phyloP scores from a whole-genome alignment of 2,888 invertebrate genomes.

The Drosophila rubida region DNA sequence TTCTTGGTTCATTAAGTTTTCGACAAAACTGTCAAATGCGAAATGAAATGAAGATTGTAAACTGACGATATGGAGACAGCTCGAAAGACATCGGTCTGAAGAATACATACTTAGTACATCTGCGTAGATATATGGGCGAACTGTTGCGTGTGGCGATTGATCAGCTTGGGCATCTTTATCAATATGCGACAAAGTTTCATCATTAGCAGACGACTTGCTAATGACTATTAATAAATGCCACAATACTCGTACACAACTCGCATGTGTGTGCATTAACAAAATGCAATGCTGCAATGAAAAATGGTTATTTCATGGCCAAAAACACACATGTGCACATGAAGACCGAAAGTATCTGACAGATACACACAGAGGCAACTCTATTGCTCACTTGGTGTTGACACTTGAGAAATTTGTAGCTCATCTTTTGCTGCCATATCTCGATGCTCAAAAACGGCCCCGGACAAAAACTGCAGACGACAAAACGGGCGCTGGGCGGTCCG shows the following conservation, averaged over 20 bases:
- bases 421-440: constrained; percentile 76
- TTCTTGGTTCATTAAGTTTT: constrained; percentile 67
- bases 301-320: constrained; percentile 72
- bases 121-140: constrained; percentile 51
- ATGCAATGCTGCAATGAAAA: constrained; percentile 69
- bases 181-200: constrained; percentile 42
- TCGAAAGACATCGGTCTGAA: constrained; percentile 4
- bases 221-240: constrained; percentile 76
- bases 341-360: constrained; percentile 50
- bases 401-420: constrained; percentile 85
- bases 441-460: constrained; percentile 53
- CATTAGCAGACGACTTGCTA: constrained; percentile 49
- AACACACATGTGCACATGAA: constrained; percentile 22
- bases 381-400: constrained; percentile 83
- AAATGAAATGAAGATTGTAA: constrained; percentile 38
- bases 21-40: constrained; percentile 68
- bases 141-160: constrained; percentile 72
- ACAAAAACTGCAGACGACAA: constrained; percentile 67
- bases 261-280: constrained; percentile 64
- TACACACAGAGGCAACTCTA: constrained; percentile 28
- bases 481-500: constrained; percentile 6
- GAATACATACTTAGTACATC: constrained; percentile 2
- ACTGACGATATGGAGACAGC: background rate
- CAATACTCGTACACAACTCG: background rate
- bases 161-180: constrained; percentile 53